Base-by-base conservation (phyloP, 2,113 vertebrate species). In the Corydoras sp. region DNA sequence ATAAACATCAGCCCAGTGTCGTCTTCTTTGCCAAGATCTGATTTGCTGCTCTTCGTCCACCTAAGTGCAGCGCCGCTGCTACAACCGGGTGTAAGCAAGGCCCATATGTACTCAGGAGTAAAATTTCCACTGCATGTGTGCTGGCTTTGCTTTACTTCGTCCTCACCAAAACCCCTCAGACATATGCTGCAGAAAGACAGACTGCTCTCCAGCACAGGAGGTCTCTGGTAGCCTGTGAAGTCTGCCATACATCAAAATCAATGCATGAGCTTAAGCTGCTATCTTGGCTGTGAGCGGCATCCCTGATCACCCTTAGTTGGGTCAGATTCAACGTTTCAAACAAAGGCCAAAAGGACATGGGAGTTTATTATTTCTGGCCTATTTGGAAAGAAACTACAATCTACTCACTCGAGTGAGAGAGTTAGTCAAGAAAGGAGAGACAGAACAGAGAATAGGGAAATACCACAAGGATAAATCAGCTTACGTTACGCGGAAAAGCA, bases 351-450 rank as follows among this genome's bases (percentile, higher is more conserved):
- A 68, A 77, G 67, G 48, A 61, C 60, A 73, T 56, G 62, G 0
- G 49, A 31, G 58, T 69, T 78, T 72, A 68, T 68, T 74, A 65
- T 48, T 75, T 61, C 58, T 75, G 77, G 68, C 69, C 50, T 31
- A 62, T 49, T 61, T 67, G 32, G 15, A 69, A 68, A 68, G 64
- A 62, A 72, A 58, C 63, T 24, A 24, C 18, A 24, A 24, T 62
- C 31, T 5, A 35, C 29, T 43, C 35, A 49, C 68, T 32, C 62
- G 24, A 14, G 61, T 43, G 43, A 63, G 62, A 58, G 43, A 65
- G 49, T 12, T 56, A 51, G 32, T 62, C 43, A 71, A 31, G 43
- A 5, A n/a, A 31, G 58, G 50, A 59, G 15, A 68, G 32, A 61
- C 12, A 29, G 11, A 5, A 53, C 3, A 69, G 32, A 56, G 30